Conservation (phyloP, 2,113 vertebrate species). For the Perognathus longimembris region DNA sequence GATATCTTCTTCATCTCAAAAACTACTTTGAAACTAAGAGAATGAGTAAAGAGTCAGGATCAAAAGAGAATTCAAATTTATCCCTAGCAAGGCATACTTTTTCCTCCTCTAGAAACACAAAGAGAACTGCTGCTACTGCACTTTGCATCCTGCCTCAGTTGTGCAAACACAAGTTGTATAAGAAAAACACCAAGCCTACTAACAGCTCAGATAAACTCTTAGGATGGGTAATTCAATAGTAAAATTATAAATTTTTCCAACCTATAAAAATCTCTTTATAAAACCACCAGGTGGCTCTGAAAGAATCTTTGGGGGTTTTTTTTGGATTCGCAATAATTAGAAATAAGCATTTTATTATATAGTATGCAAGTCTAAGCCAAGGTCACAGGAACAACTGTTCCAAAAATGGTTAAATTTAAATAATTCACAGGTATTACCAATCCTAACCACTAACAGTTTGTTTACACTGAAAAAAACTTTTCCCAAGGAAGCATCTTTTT, state of each 20-base stretch:
- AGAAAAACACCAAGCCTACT: slow-evolving; percentile 43
- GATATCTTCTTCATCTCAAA: background rate
- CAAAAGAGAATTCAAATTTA: slow-evolving; percentile 39
- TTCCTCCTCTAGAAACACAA: background rate
- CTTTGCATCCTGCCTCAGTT: background rate
- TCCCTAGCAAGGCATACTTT: background rate
- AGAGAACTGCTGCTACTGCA: background rate
- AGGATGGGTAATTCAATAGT: background rate
- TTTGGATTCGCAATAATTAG: slow-evolving; percentile 3
- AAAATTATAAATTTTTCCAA: slow-evolving; percentile 36
- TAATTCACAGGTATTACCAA: background rate
- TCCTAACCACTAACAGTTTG: background rate
- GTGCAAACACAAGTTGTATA: background rate
- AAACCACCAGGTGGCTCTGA: slow-evolving; percentile 2
- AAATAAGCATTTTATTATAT: slow-evolving; percentile 28
- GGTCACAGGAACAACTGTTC: background rate
- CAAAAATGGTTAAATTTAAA: background rate
- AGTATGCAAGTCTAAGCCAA: background rate
- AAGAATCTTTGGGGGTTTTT: slow-evolving; percentile 15
- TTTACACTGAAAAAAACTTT: background rate
- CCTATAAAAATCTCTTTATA: background rate
- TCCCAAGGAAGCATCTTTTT: slow-evolving; percentile 9
- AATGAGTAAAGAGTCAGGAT: background rate
- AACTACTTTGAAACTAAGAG: slow-evolving; percentile 1
- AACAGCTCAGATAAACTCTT: background rate